phyloP scores from a whole-genome alignment of 2,113 vertebrate species.

The Pogona vitticeps region DNA sequence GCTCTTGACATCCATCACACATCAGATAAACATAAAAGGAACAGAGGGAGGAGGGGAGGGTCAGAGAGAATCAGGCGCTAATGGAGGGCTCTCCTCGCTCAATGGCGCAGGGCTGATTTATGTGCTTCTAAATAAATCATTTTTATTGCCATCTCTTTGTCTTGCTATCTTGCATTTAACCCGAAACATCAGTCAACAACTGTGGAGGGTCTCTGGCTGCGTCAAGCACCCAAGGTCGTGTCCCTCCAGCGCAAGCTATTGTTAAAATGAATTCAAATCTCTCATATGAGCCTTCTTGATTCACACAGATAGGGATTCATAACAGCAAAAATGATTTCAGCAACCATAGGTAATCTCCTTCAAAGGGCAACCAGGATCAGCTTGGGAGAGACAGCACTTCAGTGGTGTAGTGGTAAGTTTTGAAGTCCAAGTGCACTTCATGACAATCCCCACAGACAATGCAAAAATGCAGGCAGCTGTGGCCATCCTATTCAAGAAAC shows the following conservation, averaged over 20 bases:
- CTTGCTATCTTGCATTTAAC: constrained; percentile 33
- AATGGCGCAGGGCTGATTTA: constrained; percentile 22
- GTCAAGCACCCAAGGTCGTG: background rate
- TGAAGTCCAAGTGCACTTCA: too few species aligned
- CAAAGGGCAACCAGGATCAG: too few species aligned
- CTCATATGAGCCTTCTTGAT: background rate
- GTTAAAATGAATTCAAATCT: background rate
- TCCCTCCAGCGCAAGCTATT: background rate
- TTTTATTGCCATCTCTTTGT: constrained; percentile 34
- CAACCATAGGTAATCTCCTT: too few species aligned
- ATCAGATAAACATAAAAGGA: constrained; percentile 29
- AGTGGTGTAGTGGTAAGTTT: too few species aligned
- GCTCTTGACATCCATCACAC: constrained; percentile 29
- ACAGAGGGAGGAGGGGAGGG: background rate
- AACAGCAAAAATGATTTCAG: background rate
- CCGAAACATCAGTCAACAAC: constrained; percentile 19
- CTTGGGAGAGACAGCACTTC: too few species aligned
- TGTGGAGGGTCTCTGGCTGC: constrained; percentile 21
- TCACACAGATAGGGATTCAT: background rate
- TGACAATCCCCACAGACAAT: too few species aligned
- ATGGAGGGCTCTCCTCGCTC: constrained; percentile 25
- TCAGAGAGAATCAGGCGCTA: background rate
- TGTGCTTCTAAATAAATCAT: constrained; percentile 35
- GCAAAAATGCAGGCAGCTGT: too few species aligned
- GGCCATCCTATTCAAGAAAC: too few species aligned